A percentile compares a stretch with the other conserved stretches of the same genome.
Evolutionary conservation across 2,113 vertebrate species (phyloP).

Genomic region (Morphnarchus princeps): DNA sequence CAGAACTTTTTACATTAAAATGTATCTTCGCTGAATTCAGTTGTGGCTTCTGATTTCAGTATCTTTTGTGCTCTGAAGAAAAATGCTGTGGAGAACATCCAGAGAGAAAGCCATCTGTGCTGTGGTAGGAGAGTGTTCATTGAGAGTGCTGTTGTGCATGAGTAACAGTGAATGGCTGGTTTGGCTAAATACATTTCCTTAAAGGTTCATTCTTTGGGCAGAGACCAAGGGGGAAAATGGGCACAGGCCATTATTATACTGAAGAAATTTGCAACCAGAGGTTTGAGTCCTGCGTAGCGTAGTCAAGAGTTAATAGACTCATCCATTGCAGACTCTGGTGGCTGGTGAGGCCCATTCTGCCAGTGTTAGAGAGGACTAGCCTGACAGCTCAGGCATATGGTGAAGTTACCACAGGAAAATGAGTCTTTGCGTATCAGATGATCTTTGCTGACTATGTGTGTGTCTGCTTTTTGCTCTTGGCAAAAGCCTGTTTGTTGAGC

Average conservation of each 20-base stretch:
- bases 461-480: background rate
- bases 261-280: background rate
- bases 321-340: background rate
- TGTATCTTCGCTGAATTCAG: background rate
- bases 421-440: background rate
- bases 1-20: background rate
- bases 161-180: background rate
- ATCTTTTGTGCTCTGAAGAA: background rate
- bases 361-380: background rate
- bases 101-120: background rate
- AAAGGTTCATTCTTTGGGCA: background rate
- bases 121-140: background rate
- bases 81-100: background rate
- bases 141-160: background rate
- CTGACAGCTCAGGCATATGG: background rate
- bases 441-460: background rate
- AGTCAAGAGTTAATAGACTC: background rate
- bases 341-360: background rate
- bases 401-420: background rate
- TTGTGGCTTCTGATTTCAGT: background rate
- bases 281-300: background rate
- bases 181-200: conserved; percentile 7
- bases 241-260: background rate
- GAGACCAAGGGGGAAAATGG: background rate
- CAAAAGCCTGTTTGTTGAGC: background rate